A percentile compares a stretch with the other conserved stretches of the same genome.
These are phyloP conservation scores for Sylvilagus floridanus DNA, from an alignment of 2,797 vertebrate genomes.

Conservation along the genomic window DNA sequence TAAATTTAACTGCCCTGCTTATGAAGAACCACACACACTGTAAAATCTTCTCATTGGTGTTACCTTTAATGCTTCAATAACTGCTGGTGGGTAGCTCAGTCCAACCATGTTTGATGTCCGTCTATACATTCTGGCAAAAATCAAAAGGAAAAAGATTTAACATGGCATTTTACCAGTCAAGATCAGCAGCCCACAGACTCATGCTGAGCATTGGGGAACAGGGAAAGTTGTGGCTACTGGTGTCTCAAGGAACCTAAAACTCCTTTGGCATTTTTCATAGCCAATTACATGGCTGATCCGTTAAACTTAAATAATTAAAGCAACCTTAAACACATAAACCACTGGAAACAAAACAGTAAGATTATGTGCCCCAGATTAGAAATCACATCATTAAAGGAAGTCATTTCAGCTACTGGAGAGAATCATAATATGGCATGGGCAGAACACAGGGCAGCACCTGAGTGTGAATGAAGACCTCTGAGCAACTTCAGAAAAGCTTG, in stretches of 20 bases:
- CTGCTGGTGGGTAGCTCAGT: constrained; percentile 94
- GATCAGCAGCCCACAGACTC: background rate
- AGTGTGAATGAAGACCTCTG: background rate
- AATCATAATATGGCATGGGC: background rate
- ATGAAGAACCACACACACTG: background rate
- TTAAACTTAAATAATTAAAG: constrained; percentile 35
- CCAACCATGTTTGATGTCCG: constrained; percentile 96
- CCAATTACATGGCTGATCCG: background rate
- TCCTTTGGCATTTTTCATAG: background rate
- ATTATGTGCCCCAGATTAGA: background rate
- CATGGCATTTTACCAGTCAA: background rate
- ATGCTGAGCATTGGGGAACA: background rate
- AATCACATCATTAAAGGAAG: constrained; percentile 38
- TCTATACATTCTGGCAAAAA: constrained; percentile 94
- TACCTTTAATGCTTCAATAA: constrained; percentile 97
- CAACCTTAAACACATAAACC: background rate
- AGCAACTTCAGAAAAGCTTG: background rate
- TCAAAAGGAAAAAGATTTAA: constrained; percentile 78
- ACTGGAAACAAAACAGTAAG: background rate
- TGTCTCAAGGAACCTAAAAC: background rate
- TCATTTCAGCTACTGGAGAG: background rate
- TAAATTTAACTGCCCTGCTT: background rate
- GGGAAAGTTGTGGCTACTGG: background rate
- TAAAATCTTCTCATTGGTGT: constrained; percentile 42
- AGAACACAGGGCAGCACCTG: background rate